These are phyloP conservation scores for Zoanthus gigantus DNA, from an alignment of 92 coral and sea anemone species.

Conservation along the genomic window DNA sequence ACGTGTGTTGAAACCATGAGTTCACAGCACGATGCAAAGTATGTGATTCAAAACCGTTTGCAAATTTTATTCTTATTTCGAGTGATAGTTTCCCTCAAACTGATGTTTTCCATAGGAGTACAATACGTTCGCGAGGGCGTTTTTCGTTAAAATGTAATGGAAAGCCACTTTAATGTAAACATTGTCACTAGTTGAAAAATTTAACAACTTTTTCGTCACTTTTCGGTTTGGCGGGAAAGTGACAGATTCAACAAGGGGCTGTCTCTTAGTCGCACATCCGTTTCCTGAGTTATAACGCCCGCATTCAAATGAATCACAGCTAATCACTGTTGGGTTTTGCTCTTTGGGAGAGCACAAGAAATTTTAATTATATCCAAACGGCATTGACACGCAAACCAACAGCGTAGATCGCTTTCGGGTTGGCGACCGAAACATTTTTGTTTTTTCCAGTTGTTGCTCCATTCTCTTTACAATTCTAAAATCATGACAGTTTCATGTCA, in stretches of 20 bases:
- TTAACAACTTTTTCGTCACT: conserved; percentile 43
- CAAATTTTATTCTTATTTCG: neutral
- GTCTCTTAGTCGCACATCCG: conserved; percentile 44
- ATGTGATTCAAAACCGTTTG: conserved; percentile 11
- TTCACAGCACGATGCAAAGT: conserved; percentile 27
- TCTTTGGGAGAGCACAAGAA: conserved; percentile 46
- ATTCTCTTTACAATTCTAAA: conserved; percentile 10
- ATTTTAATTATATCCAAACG: conserved; percentile 36
- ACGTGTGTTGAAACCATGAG: conserved; percentile 37
- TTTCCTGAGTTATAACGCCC: conserved; percentile 33
- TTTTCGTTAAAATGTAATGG: conserved; percentile 11
- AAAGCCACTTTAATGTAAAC: conserved; percentile 27
- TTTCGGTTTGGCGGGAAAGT: conserved; percentile 44
- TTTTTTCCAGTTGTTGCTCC: neutral
- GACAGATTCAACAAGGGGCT: conserved; percentile 46
- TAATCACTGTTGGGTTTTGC: conserved; percentile 39
- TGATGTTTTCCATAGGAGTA: neutral
- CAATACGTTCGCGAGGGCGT: neutral
- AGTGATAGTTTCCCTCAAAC: neutral
- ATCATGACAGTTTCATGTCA: conserved; percentile 24
- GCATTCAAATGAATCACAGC: conserved; percentile 51
- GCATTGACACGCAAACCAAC: conserved; percentile 31
- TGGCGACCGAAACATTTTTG: neutral
- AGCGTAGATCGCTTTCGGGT: neutral
- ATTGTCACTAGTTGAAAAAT: conserved; percentile 19